These are phyloP conservation scores for Mesopsocus fuscifrons DNA, from an alignment of 2,888 invertebrate species.

Conservation along the genomic window DNA sequence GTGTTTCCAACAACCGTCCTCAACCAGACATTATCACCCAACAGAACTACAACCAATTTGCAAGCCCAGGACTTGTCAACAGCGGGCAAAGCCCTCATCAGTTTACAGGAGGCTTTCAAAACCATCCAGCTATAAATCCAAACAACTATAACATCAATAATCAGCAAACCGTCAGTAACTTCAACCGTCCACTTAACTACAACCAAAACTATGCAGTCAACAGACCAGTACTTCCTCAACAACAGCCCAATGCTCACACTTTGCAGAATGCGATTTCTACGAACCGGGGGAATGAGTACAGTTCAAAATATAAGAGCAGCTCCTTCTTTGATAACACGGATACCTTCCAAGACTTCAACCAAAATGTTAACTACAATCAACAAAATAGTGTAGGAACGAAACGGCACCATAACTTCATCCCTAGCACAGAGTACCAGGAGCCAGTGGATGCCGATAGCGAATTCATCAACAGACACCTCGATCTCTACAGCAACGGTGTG, in stretches of 20 bases:
- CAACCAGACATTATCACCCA: neutral
- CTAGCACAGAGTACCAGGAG: neutral
- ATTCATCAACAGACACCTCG: neutral
- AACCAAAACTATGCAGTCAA: neutral
- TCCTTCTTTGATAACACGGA: conserved; percentile 6
- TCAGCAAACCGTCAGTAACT: neutral
- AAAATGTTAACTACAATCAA: neutral
- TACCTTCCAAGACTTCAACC: conserved; percentile 4
- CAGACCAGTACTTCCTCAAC: neutral
- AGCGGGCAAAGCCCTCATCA: neutral
- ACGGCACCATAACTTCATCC: neutral
- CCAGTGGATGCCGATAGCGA: neutral
- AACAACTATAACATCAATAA: neutral
- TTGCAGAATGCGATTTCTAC: neutral
- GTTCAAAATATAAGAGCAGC: neutral
- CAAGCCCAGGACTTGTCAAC: neutral
- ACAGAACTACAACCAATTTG: neutral
- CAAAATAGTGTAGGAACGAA: neutral
- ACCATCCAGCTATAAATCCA: neutral
- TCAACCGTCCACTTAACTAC: neutral
- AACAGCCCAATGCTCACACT: neutral
- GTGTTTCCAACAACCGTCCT: neutral
- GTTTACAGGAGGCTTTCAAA: too few relatives aligned
- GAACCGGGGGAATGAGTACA: neutral
- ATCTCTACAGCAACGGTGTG: conserved; percentile 5